Evolutionary conservation across 2,888 invertebrate genomes (phyloP).

Genomic region (Drosophila testacea): DNA sequence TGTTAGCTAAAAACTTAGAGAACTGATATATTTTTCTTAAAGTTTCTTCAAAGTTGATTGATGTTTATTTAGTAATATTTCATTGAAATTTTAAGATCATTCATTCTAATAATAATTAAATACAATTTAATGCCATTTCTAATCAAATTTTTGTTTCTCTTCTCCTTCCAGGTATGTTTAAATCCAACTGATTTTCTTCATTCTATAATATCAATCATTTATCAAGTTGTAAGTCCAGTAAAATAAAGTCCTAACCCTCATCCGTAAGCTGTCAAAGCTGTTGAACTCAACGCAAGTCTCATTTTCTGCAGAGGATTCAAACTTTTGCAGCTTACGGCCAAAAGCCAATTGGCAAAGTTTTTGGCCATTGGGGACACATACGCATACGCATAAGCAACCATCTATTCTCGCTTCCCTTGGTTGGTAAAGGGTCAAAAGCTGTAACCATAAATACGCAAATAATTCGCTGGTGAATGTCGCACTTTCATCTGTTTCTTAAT

Average conservation of each 20-base stretch:
- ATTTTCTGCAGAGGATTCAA: conserved; percentile 27
- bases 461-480: conserved; percentile 64
- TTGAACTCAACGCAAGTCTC: conserved; percentile 14
- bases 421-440: conserved; percentile 61
- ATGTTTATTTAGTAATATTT: too few species aligned
- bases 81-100: too few species aligned
- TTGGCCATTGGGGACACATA: conserved; percentile 30
- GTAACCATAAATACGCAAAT: conserved; percentile 76
- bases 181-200: background rate
- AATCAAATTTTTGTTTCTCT: background rate
- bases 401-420: background rate
- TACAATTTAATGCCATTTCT: background rate
- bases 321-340: conserved; percentile 48
- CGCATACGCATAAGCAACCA: background rate
- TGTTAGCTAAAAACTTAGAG: too few species aligned
- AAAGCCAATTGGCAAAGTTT: conserved; percentile 68
- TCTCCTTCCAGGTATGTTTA: conserved; percentile 64
- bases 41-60: too few species aligned
- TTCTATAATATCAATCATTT: conserved; percentile 31
- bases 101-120: background rate
- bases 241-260: conserved; percentile 17
- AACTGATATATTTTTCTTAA: too few species aligned
- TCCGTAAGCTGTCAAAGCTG: conserved; percentile 23
- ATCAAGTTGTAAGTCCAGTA: conserved; percentile 51
- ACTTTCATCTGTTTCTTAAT: conserved; percentile 67